Evolutionary conservation across 1,140 invertebrate species (phyloP), one percentile per base, ranked within the genome.

Genomic region (Ericerus pela): DNA sequence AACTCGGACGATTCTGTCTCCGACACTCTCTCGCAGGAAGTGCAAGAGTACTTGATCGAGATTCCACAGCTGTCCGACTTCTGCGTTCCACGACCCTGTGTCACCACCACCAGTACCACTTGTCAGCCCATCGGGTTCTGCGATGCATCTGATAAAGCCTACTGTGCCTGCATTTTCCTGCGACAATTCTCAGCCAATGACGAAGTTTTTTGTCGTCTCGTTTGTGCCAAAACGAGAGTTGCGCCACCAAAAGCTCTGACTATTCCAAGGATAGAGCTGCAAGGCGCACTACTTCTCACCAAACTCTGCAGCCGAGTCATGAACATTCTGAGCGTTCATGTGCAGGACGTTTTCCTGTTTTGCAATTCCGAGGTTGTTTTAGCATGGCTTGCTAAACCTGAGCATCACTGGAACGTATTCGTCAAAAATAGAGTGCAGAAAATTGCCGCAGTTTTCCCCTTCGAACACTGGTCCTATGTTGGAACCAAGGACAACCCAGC

Each of bases 141-240:
- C 12, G 14, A 16, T 16, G 14, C 12, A 20, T n/a, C n/a, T n/a
- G n/a, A n/a, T n/a, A n/a, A n/a, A 14, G 43, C 43, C 8, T 12
- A 16, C 22, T 16, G 14, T 47, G 14, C 14, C 43, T n/a, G n/a
- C 51, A 38, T 8, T 38, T 56, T 54, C 14, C 51, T 11, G 54
- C 52, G n/a, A 53, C 38, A 14, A 36, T 55, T 47, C 18, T 33
- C 24, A 26, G 51, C 14, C 36, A 58, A 1, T 36, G 31, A 11
- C 31, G 53, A 62, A 10, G 53, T 68, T 18, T 8, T 68, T 1
- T 63, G 60, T 18, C 58, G n/a, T n/a, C n/a, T n/a, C n/a, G n/a
- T n/a, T n/a, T n/a, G n/a, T n/a, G n/a, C 65, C 0, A 70, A 69
- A 58, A 66, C 67, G 14, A 58, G 59, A 24, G 64, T 70, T 5